Base-by-base conservation (phyloP, 2,113 vertebrate species). In the Microtus pennsylvanicus region DNA sequence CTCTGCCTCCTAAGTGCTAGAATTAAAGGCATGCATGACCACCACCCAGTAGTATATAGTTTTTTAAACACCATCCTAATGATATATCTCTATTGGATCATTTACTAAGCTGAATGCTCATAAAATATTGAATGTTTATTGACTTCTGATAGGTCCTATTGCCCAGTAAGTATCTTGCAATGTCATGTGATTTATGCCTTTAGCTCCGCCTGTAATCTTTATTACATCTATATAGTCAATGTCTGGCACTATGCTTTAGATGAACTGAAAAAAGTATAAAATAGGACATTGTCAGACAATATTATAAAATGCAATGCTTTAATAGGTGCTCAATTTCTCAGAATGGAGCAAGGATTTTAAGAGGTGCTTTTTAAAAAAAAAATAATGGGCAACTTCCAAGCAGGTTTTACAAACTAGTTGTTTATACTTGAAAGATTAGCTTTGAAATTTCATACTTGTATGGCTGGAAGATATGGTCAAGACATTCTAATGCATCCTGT, bases 71-170 rank as follows among this genome's bases (percentile, higher is more conserved):
- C 17, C 13, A 30, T 83, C 47, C 38, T 76, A 70, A 28, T 75
- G 35, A 38, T 33, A 91, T 42, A 89, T 8, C 10, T 24, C 52
- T 5, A 16, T 82, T 83, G 91, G 21, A 74, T 72, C 75, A 63
- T 63, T 94, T 90, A 87, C 90, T 81, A 67, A 91, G 67, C 11
- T 63, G 77, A 97, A 75, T 26, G 63, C 82, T 87, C 1, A 1
- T 83, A 45, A 75, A 83, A 90, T 70, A 82, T 92, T 0, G 0
- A 78, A 55, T 74, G 14, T 86, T 93, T 47, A 78, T 38, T 87
- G 82, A 91, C 92, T 90, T 95, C 80, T 92, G 61, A 92, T 74
- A 21, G 89, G 92, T 80, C 93, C 87, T 55, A n/a, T 93, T 93
- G 47, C 89, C 94, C 52, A 63, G 5, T 63, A 88, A 70, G 74